Conservation (phyloP, 2,888 invertebrate species). For the Nomada lathburiana region DNA sequence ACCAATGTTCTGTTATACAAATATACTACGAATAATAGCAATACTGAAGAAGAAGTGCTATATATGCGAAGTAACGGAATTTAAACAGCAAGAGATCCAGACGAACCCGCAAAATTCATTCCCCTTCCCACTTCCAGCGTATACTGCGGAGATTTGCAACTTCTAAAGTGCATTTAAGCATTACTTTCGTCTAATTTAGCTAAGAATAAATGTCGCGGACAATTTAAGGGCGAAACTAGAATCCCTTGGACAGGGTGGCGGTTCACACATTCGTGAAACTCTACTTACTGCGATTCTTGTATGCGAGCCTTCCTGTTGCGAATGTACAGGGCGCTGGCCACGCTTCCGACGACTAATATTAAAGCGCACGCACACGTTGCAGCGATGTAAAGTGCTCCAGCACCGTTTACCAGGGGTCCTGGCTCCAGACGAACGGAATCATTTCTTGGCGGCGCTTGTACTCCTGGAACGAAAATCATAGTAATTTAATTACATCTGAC, state of each 20-base stretch:
- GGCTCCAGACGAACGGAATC: slow-evolving; percentile 90
- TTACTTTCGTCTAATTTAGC: background rate
- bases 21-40: too few species aligned
- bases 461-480: slow-evolving; percentile 76
- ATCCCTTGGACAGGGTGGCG: background rate
- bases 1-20: too few species aligned
- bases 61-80: too few species aligned
- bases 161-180: background rate
- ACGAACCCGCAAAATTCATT: background rate
- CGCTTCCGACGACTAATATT: slow-evolving; percentile 88
- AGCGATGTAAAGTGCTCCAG: slow-evolving; percentile 91
- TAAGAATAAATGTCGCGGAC: background rate
- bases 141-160: background rate
- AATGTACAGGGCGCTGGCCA: slow-evolving; percentile 89
- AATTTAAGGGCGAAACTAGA: slow-evolving; percentile 2
- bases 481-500: background rate
- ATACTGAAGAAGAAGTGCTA: too few species aligned
- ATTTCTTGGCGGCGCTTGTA: slow-evolving; percentile 87
- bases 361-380: slow-evolving; percentile 93
- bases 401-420: slow-evolving; percentile 88
- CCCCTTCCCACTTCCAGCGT: background rate
- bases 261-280: background rate
- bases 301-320: slow-evolving; percentile 89
- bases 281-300: slow-evolving; percentile 89
- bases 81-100: background rate